Percentiles rank a stretch among this genome's conserved stretches.
These are phyloP conservation scores for Nannoperca australis DNA, from an alignment of 2,797 vertebrate species.

Conservation along the genomic window DNA sequence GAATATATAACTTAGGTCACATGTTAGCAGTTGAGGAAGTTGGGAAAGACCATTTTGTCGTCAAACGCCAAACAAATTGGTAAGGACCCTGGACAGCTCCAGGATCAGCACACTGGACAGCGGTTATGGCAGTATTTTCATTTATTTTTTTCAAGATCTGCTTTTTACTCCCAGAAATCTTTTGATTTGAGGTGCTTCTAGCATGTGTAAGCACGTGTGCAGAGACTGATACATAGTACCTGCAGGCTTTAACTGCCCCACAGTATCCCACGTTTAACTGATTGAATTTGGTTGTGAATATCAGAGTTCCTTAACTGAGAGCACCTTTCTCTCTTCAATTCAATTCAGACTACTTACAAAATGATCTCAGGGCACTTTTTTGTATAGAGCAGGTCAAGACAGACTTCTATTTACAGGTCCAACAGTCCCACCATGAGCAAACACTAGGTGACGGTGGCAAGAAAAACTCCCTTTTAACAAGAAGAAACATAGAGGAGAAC, in stretches of 20 bases:
- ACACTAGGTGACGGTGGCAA: no score
- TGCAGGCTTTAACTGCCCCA: background rate
- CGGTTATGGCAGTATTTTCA: background rate
- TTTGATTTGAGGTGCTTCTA: background rate
- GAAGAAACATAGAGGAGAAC: no score
- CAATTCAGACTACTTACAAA: no score
- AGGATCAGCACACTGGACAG: constrained; percentile 9
- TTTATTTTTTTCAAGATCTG: no score
- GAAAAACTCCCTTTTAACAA: no score
- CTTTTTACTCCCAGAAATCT: background rate
- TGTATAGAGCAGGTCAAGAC: no score
- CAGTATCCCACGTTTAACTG: background rate
- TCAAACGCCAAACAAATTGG: background rate
- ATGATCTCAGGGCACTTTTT: no score
- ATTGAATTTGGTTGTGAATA: background rate
- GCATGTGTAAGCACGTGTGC: background rate
- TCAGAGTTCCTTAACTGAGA: background rate
- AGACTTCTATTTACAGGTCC: no score
- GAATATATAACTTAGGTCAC: background rate
- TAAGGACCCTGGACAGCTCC: constrained; percentile 16
- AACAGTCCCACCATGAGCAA: no score
- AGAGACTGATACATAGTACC: background rate
- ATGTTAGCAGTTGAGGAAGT: background rate
- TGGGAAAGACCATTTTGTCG: background rate
- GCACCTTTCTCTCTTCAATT: constrained; percentile 1